A percentile compares a stretch with the other conserved stretches of the same genome.
Evolutionary conservation across 2,113 vertebrate species (phyloP).

Genomic region (Brachyhypopomus gauderio): DNA sequence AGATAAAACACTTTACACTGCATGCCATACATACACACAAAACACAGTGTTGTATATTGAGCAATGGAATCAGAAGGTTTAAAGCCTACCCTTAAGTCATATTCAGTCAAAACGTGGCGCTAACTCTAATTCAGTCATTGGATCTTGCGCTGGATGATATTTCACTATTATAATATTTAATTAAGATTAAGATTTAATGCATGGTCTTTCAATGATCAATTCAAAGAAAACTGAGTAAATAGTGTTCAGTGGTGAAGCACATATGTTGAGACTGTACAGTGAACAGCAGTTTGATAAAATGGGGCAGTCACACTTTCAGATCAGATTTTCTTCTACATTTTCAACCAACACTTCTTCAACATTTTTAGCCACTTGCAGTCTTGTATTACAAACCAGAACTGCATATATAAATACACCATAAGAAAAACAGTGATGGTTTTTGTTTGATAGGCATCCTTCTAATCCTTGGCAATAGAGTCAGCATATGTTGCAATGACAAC

Average conservation of each 20-base stretch:
- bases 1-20: conserved; percentile 26
- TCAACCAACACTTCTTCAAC: background rate
- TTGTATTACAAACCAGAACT: conserved; percentile 8
- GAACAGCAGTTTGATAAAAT: background rate
- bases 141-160: background rate
- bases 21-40: conserved; percentile 29
- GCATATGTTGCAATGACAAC: conserved; percentile 22
- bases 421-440: conserved; percentile 6
- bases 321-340: background rate
- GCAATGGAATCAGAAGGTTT: background rate
- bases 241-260: conserved; percentile 12
- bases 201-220: conserved; percentile 3
- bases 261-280: background rate
- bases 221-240: background rate
- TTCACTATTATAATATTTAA: background rate
- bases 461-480: conserved; percentile 28
- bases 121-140: background rate
- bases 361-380: background rate
- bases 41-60: conserved; percentile 45
- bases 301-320: background rate
- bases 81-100: conserved; percentile 5
- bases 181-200: background rate
- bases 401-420: background rate
- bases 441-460: conserved; percentile 30
- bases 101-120: background rate